Evolutionary conservation across 2,113 vertebrate genomes (phyloP).

Genomic region (Dromiciops gliroides): DNA sequence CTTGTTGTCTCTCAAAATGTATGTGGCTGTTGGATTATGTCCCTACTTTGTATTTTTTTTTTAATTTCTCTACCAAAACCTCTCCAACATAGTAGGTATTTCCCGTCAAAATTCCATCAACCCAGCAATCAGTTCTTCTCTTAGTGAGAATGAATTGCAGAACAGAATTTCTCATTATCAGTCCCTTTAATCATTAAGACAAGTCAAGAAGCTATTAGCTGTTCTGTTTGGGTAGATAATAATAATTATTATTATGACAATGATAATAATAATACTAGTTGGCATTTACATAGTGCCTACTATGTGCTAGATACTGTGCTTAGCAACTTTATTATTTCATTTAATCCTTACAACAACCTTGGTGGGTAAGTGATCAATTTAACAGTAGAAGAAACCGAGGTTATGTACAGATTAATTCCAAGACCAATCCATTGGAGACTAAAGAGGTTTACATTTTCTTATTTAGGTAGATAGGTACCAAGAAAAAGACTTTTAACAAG

Average conservation of each 20-base stretch:
- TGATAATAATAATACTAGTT: not conserved
- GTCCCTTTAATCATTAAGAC: not conserved
- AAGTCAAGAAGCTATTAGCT: not conserved
- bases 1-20: too few species aligned
- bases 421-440: not conserved
- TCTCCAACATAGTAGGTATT: too few species aligned
- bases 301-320: not conserved
- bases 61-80: too few species aligned
- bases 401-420: not conserved
- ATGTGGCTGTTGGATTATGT: too few species aligned
- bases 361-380: not conserved
- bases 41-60: too few species aligned
- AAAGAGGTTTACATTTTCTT: not conserved
- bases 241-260: not conserved
- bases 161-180: not conserved
- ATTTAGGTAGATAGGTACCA: not conserved
- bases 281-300: not conserved
- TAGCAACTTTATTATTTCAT: not conserved
- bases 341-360: not conserved
- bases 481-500: slow-evolving; percentile 6
- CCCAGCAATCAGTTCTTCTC: not conserved
- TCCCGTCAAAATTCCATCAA: too few species aligned
- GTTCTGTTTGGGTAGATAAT: not conserved
- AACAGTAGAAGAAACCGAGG: not conserved
- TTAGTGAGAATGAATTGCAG: not conserved